Conservation (phyloP, 2,888 invertebrate genomes). For the Lasius fuliginosus region DNA sequence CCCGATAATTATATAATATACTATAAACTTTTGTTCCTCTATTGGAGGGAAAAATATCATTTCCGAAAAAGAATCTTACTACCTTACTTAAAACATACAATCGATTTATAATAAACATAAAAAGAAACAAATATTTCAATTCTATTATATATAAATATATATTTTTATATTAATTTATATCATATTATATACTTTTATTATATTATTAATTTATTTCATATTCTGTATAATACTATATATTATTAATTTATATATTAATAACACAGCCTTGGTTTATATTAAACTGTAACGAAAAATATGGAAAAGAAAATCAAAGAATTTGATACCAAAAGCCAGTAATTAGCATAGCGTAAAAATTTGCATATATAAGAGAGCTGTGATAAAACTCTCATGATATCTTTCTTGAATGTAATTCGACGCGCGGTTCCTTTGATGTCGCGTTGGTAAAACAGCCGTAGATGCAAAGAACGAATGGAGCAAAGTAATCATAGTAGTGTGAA, state of each 20-base stretch:
- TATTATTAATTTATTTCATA: constrained; percentile 9
- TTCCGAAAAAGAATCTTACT: neutral
- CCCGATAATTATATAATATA: neutral
- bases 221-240: neutral
- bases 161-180: neutral
- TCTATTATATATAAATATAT: neutral
- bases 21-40: neutral
- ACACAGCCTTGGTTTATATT: neutral
- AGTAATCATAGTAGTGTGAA: constrained; percentile 38
- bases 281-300: neutral
- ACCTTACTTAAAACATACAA: neutral
- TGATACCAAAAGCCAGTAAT: neutral
- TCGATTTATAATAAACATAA: neutral
- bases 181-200: neutral
- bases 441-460: constrained; percentile 50
- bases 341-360: neutral
- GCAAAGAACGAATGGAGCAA: constrained; percentile 21
- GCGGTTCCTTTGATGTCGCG: neutral
- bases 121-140: neutral
- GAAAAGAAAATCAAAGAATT: neutral
- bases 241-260: constrained; percentile 3
- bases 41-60: neutral
- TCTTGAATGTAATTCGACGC: neutral
- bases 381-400: neutral
- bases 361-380: neutral